phyloP scores from a whole-genome alignment of 2,113 vertebrate genomes.

The Raja brachyura region DNA sequence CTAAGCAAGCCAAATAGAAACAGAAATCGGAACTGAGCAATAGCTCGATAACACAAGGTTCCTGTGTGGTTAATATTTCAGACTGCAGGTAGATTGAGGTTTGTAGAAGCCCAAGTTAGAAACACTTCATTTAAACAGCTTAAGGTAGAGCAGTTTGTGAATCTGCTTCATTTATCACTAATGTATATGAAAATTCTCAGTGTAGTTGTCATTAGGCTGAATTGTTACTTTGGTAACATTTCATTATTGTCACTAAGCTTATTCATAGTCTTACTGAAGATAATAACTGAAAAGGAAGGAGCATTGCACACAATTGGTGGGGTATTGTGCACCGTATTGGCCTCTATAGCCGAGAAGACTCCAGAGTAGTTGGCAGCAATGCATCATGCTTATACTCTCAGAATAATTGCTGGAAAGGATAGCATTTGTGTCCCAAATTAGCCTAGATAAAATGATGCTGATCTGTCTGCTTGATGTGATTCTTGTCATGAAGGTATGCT shows the following conservation, averaged over 20 bases:
- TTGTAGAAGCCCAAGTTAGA: not conserved
- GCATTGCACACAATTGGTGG: not conserved
- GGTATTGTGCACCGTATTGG: too few relatives aligned
- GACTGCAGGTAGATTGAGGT: not conserved
- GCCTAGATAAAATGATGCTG: too few relatives aligned
- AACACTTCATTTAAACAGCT: not conserved
- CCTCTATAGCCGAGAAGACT: too few relatives aligned
- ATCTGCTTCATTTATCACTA: not conserved
- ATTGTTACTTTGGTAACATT: not conserved
- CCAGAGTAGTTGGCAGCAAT: not conserved
- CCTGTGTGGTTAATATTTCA: not conserved
- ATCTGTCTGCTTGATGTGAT: too few relatives aligned
- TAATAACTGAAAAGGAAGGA: not conserved
- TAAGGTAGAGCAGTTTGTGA: not conserved
- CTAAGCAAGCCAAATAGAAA: not conserved
- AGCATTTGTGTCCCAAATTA: too few relatives aligned
- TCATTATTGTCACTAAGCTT: not conserved
- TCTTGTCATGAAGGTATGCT: too few relatives aligned
- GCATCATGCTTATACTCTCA: not conserved
- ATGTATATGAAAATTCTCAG: not conserved
- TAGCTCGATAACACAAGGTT: not conserved
- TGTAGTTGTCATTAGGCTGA: not conserved
- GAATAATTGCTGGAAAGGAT: too few relatives aligned
- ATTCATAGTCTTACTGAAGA: not conserved
- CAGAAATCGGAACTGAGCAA: not conserved